Base-by-base conservation (phyloP, 2,797 vertebrate species). In the Galaxias olidus region DNA sequence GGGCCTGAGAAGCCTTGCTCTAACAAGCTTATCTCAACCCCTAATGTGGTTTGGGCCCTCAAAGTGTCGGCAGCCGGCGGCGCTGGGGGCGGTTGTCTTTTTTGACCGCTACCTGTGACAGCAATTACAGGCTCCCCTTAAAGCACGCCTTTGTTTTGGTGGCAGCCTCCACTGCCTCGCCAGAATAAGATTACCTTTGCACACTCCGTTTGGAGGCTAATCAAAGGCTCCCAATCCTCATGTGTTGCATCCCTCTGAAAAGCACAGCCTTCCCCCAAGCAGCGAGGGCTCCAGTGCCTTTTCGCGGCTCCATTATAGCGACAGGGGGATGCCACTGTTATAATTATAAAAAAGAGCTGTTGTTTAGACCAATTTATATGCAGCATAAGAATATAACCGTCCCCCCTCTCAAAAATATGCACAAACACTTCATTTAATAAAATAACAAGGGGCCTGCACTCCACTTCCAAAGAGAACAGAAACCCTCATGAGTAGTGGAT, bases 21-120 rank as follows among this genome's bases (percentile, higher is more conserved):
- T 87, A 87, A 90, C 85, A 86, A 87, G 84, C 86, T 88, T 87
- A 88, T 88, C 88, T 87, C 63, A 52, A 80, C 77, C 78, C 75
- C 74, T 85, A 81, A 87, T 90, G 90, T 72, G 78, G 80, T 88
- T 79, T 69, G 69, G 77, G 75, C 79, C 83, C 83, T 89, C 85
- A 90, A 88, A 87, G 82, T 75, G 74, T 65, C 68, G 71, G 77
- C 70, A 71, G 77, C 62, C 10, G 42, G 66, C 50, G 30, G 73
- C 68, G 63, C 86, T 78, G 70, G 72, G 80, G 58, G 40, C 68
- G 45, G 72, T 75, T 77, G 72, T 86, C 84, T 89, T 87, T 87
- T 89, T 86, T 87, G 86, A 88, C 83, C 84, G 83, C 83, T 86
- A 87, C 85, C 84, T 85, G 83, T 87, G 87, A 90, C 86, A 77